Percentiles rank a stretch among this genome's conserved stretches.
phyloP scores from a whole-genome alignment of 1,140 invertebrate genomes.

The Scylla paramamosain region DNA sequence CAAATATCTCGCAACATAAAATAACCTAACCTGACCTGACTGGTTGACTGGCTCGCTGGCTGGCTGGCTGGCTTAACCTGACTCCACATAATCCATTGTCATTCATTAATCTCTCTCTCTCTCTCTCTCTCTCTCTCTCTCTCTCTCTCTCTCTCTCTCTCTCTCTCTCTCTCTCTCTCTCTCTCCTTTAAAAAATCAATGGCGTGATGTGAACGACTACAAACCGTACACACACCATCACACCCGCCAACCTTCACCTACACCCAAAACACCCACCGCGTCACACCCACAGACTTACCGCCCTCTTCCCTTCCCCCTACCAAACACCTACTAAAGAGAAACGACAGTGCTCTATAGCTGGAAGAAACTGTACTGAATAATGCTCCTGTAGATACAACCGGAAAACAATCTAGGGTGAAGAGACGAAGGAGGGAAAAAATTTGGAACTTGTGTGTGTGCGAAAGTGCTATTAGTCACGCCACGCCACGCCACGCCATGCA shows the following conservation, averaged over 20 bases:
- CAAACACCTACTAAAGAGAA: no score
- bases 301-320: no score
- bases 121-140: constrained; percentile 48
- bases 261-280: no score
- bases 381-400: background rate
- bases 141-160: constrained; percentile 43
- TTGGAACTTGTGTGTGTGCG: background rate
- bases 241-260: no score
- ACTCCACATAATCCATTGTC: background rate
- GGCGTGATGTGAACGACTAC: background rate
- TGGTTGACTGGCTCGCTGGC: background rate
- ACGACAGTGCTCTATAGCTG: no score
- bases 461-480: background rate
- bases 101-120: constrained; percentile 32
- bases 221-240: background rate
- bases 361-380: no score
- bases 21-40: no score
- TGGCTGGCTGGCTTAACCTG: background rate
- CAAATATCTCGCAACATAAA: no score
- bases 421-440: background rate
- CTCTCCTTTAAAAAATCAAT: constrained; percentile 27
- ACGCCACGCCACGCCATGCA: background rate
- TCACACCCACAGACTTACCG: no score
- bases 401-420: background rate
- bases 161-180: constrained; percentile 33